Evolutionary conservation across 1,140 invertebrate species (phyloP), one percentile per base, ranked within the genome.

Genomic region (Centruroides vittatus): DNA sequence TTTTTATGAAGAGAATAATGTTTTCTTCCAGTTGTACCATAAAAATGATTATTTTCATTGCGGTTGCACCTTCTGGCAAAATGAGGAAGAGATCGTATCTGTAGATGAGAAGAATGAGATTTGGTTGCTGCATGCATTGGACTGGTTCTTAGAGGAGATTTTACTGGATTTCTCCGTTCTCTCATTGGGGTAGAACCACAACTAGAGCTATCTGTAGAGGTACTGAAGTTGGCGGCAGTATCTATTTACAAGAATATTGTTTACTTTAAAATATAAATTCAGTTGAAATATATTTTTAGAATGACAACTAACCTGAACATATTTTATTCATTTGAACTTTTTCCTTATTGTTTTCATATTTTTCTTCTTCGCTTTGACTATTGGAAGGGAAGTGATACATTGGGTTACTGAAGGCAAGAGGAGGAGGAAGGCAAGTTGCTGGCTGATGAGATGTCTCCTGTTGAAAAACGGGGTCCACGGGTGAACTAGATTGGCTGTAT

Each of bases 401-500:
- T 3, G 88, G 89, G 76, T 92, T 93, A 47, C 86, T 85, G 67
- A 93, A 92, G 46, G 89, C 88, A 55, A 93, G 71, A 5, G 88
- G 86, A 48, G 58, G 83, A 78, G 67, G 59, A 9, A 66, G 57
- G 57, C 47, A 60, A 61, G 41, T 65, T 63, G 66, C 67, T 66
- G 51, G 35, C 54, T 55, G 61, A 46, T 60, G 58, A 60, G 60
- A 66, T 64, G 49, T 65, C 48, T 67, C 61, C 10, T 70, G 59
- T 62, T 73, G 59, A 46, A 73, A 71, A 7, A 76, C 78, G 9
- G 84, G 78, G 70, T 92, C 88, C 4, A 90, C 85, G n/a, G 89
- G 88, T 70, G 87, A 90, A 67, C 85, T 89, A 61, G 87, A 90
- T 72, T 90, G 88, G 69, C 88, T 91, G 71, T 89, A 90, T 6